Evolutionary conservation across 92 coral and sea anemone genomes (phyloP).

Genomic region (Nematostella vectensis): DNA sequence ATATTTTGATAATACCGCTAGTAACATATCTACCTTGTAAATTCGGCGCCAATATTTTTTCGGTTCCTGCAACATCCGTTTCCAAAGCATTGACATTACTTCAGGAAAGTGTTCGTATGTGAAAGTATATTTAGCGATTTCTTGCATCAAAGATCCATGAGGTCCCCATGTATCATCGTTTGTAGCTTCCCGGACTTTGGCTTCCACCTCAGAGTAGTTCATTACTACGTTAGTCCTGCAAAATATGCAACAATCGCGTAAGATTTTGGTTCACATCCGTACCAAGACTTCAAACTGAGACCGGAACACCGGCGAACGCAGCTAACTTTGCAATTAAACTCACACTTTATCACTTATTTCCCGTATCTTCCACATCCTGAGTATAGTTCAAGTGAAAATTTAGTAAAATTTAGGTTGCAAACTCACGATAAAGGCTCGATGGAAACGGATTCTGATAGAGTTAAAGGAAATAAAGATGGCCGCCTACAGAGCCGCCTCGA

Average conservation of each 20-base stretch:
- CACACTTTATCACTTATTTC: constrained; percentile 95
- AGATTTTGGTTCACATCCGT: constrained; percentile 17
- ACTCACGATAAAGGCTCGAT: constrained; percentile 26
- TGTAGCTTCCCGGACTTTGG: constrained; percentile 98
- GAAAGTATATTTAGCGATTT: constrained; percentile 86
- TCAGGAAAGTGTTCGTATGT: constrained; percentile 98
- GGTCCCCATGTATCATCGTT: constrained; percentile 99
- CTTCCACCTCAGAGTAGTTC: constrained; percentile 97
- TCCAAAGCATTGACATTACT: constrained; percentile 99
- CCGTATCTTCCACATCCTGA: constrained; percentile 91
- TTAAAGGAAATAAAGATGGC: constrained; percentile 34
- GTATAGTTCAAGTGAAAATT: constrained; percentile 3
- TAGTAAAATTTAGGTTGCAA: constrained; percentile 2
- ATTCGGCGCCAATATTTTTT: constrained; percentile 90
- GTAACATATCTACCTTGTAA: constrained; percentile 92
- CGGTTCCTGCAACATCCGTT: constrained; percentile 84
- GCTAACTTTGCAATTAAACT: constrained; percentile 31
- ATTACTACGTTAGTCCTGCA: constrained; percentile 93
- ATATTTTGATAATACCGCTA: too few species aligned
- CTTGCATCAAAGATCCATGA: constrained; percentile 91
- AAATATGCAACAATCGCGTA: constrained; percentile 10
- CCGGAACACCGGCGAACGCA: constrained; percentile 15
- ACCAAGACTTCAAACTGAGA: constrained; percentile 23
- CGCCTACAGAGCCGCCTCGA: constrained; percentile 41
- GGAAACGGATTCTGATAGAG: constrained; percentile 44